Evolutionary conservation across 2,888 invertebrate species (phyloP).

Genomic region (Lomographa bimaculata): DNA sequence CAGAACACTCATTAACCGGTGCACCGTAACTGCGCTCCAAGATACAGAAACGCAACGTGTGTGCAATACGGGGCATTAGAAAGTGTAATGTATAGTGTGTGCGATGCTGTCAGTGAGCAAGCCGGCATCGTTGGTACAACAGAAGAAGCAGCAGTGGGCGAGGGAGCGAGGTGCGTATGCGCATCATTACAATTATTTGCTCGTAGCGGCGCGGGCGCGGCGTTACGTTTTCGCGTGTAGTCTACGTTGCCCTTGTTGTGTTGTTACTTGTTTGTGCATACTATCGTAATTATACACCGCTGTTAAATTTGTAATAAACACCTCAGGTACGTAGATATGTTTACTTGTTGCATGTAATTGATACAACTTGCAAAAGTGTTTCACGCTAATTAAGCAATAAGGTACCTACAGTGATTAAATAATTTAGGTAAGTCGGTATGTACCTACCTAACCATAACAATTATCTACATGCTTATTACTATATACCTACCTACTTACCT

Average conservation of each 20-base stretch:
- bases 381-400: too few relatives aligned
- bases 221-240: constrained; percentile 20
- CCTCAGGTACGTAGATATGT: constrained; percentile 7
- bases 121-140: constrained; percentile 89
- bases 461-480: too few relatives aligned
- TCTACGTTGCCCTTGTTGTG: constrained; percentile 12
- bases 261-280: constrained; percentile 17
- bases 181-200: constrained; percentile 28
- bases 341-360: too few relatives aligned
- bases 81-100: constrained; percentile 77
- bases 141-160: constrained; percentile 97
- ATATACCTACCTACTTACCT: too few relatives aligned
- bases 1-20: constrained; percentile 69
- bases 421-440: too few relatives aligned
- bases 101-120: constrained; percentile 81
- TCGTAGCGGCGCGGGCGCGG: constrained; percentile 25
- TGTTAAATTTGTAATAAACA: constrained; percentile 3
- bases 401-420: too few relatives aligned
- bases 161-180: constrained; percentile 91
- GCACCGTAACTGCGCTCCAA: constrained; percentile 72
- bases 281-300: constrained; percentile 4
- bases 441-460: too few relatives aligned
- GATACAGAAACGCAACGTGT: constrained; percentile 67
- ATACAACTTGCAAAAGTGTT: too few relatives aligned
- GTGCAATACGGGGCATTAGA: constrained; percentile 77